phyloP scores from a whole-genome alignment of 2,797 vertebrate species.

The Scomberomorus guttatus region DNA sequence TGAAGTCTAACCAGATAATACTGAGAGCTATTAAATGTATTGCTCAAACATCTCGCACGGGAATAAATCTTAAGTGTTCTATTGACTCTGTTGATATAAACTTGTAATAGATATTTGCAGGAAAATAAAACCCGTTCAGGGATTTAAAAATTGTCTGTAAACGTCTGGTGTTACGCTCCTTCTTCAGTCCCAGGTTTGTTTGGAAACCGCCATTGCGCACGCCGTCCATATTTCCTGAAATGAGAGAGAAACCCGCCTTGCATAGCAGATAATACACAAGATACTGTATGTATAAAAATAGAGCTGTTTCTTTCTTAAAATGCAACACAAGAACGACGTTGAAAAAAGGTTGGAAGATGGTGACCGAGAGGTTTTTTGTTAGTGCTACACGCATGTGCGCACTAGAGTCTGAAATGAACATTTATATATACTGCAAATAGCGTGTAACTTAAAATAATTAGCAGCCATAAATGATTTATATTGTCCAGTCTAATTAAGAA shows the following conservation, averaged over 20 bases:
- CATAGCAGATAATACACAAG: conserved; percentile 67
- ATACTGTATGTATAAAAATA: conserved; percentile 70
- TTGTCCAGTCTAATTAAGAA: not conserved
- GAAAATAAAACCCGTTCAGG: not conserved
- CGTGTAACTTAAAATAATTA: not conserved
- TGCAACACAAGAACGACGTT: not conserved
- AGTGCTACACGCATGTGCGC: not conserved
- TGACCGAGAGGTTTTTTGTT: not conserved
- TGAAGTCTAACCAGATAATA: conserved; percentile 31
- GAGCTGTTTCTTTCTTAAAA: conserved; percentile 40
- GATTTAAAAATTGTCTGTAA: not conserved
- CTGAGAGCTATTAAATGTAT: conserved; percentile 15
- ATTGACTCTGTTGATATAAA: not conserved
- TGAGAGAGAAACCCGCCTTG: conserved; percentile 54
- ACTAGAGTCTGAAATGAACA: not conserved
- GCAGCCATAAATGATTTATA: not conserved
- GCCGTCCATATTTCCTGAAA: conserved; percentile 30
- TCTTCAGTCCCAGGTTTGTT: not conserved
- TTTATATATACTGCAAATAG: not conserved
- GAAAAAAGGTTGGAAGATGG: not conserved
- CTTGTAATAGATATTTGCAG: conserved; percentile 1
- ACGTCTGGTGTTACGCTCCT: not conserved
- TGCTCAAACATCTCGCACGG: conserved; percentile 8
- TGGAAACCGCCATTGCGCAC: not conserved
- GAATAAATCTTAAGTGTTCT: conserved; percentile 12